A percentile compares a stretch with the other conserved stretches of the same genome.
phyloP scores from a whole-genome alignment of 1,140 invertebrate species.

The Lordiphosa clarofinis region DNA sequence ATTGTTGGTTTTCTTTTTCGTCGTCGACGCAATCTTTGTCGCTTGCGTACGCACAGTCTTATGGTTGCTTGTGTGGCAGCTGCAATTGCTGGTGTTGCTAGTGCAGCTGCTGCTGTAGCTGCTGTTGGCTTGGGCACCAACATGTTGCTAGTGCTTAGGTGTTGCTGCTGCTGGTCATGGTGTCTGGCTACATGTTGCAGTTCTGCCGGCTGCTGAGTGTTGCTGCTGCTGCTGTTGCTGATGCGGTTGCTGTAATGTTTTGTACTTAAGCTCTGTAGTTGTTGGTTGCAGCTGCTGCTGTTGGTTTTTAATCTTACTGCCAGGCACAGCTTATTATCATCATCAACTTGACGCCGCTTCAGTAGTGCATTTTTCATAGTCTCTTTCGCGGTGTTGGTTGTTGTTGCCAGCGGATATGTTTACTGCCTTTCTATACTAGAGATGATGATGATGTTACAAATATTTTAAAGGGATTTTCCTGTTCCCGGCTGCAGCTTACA shows the following conservation, averaged over 20 bases:
- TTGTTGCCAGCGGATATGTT: slow-evolving; percentile 67
- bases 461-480: slow-evolving; percentile 19
- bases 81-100: slow-evolving; percentile 43
- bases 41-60: slow-evolving; percentile 77
- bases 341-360: slow-evolving; percentile 73
- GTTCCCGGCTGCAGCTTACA: slow-evolving; percentile 49
- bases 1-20: slow-evolving; percentile 69
- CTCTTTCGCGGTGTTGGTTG: slow-evolving; percentile 61
- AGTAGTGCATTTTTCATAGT: slow-evolving; percentile 78
- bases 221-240: slow-evolving; percentile 38
- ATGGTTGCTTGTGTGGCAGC: slow-evolving; percentile 43
- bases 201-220: slow-evolving; percentile 38
- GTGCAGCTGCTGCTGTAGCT: slow-evolving; percentile 19
- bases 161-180: slow-evolving; percentile 25
- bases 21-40: slow-evolving; percentile 70
- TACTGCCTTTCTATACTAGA: slow-evolving; percentile 26
- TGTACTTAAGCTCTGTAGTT: slow-evolving; percentile 74
- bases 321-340: slow-evolving; percentile 66
- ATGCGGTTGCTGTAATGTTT: slow-evolving; percentile 44
- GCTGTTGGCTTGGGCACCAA: slow-evolving; percentile 2
- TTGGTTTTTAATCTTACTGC: slow-evolving; percentile 46
- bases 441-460: slow-evolving; percentile 1
- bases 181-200: slow-evolving; percentile 35
- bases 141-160: slow-evolving; percentile 35
- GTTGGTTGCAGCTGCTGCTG: slow-evolving; percentile 30